phyloP scores from a whole-genome alignment of 53 echinoderm and acorn worm genomes.

The Antedon mediterranea region DNA sequence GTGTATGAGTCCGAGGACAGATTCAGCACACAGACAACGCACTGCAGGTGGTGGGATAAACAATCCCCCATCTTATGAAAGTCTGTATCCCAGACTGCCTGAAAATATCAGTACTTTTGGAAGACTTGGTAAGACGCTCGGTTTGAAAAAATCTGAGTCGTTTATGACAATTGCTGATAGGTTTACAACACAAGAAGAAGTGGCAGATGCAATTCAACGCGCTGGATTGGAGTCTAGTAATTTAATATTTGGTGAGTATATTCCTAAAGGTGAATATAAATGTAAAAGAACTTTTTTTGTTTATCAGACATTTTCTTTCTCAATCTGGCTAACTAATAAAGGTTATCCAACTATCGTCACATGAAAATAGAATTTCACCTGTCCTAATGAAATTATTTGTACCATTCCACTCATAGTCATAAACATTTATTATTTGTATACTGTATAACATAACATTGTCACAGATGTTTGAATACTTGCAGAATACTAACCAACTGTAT shows the following conservation, averaged over 20 bases:
- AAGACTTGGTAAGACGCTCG: conserved; percentile 24
- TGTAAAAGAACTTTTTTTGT: too few relatives aligned
- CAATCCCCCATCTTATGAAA: conserved; percentile 48
- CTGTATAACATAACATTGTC: too few relatives aligned
- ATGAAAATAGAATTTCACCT: too few relatives aligned
- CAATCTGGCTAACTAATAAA: too few relatives aligned
- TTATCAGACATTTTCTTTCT: too few relatives aligned
- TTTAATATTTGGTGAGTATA: conserved; percentile 71
- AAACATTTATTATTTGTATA: too few relatives aligned
- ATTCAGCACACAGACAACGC: not conserved
- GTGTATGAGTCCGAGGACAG: not conserved
- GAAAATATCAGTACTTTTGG: conserved; percentile 20
- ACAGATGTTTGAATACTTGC: too few relatives aligned
- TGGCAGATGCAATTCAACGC: conserved; percentile 53
- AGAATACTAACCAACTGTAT: too few relatives aligned
- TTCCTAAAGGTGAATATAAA: too few relatives aligned
- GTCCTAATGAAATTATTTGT: too few relatives aligned
- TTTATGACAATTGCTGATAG: conserved; percentile 57
- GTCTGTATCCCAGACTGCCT: conserved; percentile 40
- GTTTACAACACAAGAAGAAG: conserved; percentile 66
- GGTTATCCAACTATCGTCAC: too few relatives aligned
- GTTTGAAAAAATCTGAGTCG: conserved; percentile 4
- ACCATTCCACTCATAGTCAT: too few relatives aligned
- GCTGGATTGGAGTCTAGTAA: conserved; percentile 85
- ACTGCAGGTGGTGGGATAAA: not conserved